phyloP scores from a whole-genome alignment of 1,140 invertebrate species.

The Apis cerana region DNA sequence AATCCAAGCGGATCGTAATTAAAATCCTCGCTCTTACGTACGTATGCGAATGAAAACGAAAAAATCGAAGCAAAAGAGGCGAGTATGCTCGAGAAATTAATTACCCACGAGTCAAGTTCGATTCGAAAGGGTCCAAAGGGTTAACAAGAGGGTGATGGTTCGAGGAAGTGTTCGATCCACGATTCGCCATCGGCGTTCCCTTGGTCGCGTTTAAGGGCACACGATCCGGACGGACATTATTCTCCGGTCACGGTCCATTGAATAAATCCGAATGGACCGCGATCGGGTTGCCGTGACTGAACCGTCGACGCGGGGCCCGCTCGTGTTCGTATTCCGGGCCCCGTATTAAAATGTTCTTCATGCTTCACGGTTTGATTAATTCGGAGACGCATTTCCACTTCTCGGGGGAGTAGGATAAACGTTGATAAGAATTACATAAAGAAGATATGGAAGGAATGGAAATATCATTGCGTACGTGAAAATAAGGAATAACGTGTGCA shows the following conservation, averaged over 20 bases:
- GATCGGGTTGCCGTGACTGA: constrained; percentile 16
- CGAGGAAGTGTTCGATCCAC: background rate
- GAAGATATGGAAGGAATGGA: background rate
- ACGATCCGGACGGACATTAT: constrained; percentile 27
- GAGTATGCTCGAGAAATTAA: too few relatives aligned
- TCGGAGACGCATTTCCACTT: background rate
- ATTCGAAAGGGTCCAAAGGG: background rate
- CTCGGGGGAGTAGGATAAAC: background rate
- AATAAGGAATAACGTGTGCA: too few relatives aligned
- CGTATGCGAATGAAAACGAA: too few relatives aligned
- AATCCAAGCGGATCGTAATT: too few relatives aligned
- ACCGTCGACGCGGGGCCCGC: background rate
- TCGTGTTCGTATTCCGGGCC: too few relatives aligned
- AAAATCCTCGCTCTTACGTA: too few relatives aligned
- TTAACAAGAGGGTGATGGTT: too few relatives aligned
- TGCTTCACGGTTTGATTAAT: background rate
- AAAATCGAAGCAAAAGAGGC: too few relatives aligned
- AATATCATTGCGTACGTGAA: too few relatives aligned
- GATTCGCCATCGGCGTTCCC: background rate
- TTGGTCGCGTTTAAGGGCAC: constrained; percentile 12
- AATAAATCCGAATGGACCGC: constrained; percentile 24
- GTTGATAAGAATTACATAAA: background rate
- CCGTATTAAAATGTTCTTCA: background rate
- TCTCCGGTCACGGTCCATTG: constrained; percentile 17
- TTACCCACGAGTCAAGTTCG: too few relatives aligned